Base-by-base conservation (phyloP, 2,888 invertebrate species). In the Eristalis tenax region DNA sequence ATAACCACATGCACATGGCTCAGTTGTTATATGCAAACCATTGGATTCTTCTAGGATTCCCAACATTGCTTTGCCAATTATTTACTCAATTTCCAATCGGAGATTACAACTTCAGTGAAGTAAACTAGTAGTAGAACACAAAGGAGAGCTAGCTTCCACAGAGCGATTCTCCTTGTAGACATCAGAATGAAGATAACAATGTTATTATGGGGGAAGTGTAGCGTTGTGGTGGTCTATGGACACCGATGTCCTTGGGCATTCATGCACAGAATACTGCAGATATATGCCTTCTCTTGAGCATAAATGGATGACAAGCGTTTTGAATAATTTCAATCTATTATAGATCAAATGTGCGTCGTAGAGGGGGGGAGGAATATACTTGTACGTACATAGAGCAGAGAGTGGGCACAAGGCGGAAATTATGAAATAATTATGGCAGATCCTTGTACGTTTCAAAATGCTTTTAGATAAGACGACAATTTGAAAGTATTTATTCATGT, bases 71-170 rank as follows among this genome's bases (percentile, higher is more conserved):
- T 76, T 87, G 79, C 71, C 79, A 83, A 87, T 87, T 87, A 87
- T 83, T 87, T 71, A 83, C 83, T 79, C 87, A 87, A 87, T 87
- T 83, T 87, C 87, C 87, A 78, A 79, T 75, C 83, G 87, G 87
- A 87, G 87, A 87, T 87, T 83, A 83, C 83, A 83, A 83, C 56
- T 76, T 75, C 38, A 50, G 77, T 15, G 63, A 61, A 32, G 61
- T 2, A 6, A 15, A 59, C 2, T 15, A 23, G 8, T 23, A 59
- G 26, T 59, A 10, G 8, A 32, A 32, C 10, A 32, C 18, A 18
- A 0, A 50, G 50, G 18, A 50, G 6, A 18, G 18, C 50, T 18
- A 18, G 5, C 50, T 50, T 43, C 40, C 40, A 63, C 66, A 69
- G 75, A 63, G 71, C 35, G 73, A 65, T 73, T 74, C 66, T 83